Conservation (phyloP, 1,140 invertebrate species). For the Bradynema listronoti region DNA sequence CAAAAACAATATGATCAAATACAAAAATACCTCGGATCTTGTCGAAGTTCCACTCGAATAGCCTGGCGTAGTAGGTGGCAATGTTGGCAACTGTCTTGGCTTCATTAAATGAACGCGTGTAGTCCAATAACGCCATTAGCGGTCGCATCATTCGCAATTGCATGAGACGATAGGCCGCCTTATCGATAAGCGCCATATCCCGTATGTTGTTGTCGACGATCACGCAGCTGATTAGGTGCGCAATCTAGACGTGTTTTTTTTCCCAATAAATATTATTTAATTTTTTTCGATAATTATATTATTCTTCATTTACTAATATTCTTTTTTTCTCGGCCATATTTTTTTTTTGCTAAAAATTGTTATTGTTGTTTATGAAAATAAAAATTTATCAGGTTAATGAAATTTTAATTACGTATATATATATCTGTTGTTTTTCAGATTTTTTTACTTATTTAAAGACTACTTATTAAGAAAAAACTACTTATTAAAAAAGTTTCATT, state of each 20-base stretch:
- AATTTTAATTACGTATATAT: neutral
- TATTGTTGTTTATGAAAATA: neutral
- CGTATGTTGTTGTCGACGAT: conserved; percentile 16
- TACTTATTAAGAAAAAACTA: no score
- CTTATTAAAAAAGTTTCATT: no score
- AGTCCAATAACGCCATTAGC: conserved; percentile 13
- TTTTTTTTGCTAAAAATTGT: neutral
- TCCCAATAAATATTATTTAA: no score
- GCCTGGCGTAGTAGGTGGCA: conserved; percentile 14
- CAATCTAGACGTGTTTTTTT: conserved; percentile 4
- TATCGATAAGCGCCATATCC: conserved; percentile 9
- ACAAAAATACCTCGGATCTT: conserved; percentile 5
- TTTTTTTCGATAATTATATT: neutral
- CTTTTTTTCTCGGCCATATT: no score
- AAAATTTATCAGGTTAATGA: neutral
- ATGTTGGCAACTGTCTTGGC: conserved; percentile 13
- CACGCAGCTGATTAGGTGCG: conserved; percentile 14
- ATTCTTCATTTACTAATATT: no score
- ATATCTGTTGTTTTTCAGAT: neutral
- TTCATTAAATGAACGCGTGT: conserved; percentile 14
- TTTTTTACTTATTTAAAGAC: no score
- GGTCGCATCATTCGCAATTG: conserved; percentile 13
- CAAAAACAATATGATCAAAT: neutral
- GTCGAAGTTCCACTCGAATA: conserved; percentile 17
- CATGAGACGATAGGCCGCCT: conserved; percentile 11